A percentile compares a stretch with the other conserved stretches of the same genome.
phyloP scores from a whole-genome alignment of 2,797 vertebrate species.

The Coendou prehensilis region DNA sequence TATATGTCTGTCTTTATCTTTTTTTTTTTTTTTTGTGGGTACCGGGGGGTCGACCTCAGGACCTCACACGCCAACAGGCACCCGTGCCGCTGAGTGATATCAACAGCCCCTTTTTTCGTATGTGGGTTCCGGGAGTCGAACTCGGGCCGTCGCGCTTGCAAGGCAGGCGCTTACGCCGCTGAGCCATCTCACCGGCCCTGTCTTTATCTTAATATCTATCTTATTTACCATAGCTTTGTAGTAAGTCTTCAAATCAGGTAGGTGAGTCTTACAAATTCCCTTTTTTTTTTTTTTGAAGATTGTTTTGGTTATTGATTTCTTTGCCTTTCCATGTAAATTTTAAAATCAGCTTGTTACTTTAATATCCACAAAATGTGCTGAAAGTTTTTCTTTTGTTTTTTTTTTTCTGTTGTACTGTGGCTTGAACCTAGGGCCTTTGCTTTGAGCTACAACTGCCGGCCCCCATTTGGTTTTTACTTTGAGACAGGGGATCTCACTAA shows the following conservation, averaged over 20 bases:
- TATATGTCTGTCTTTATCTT: background rate
- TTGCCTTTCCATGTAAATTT: background rate
- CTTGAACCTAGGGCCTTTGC: background rate
- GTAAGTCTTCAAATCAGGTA: background rate
- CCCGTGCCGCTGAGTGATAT: too few species aligned
- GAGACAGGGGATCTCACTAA: background rate
- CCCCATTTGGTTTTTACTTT: background rate
- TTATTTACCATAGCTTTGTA: background rate
- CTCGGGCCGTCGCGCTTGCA: too few species aligned
- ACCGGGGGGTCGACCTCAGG: too few species aligned
- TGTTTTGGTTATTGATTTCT: background rate
- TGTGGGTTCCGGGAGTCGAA: too few species aligned
- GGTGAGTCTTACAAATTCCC: background rate
- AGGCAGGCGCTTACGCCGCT: too few species aligned
- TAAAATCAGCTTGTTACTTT: background rate
- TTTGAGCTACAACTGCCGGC: background rate
- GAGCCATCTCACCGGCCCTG: background rate
- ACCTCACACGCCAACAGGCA: too few species aligned
- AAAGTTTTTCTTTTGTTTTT: background rate
- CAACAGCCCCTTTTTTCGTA: too few species aligned
- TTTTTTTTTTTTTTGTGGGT: too few species aligned
- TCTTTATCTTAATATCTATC: background rate
- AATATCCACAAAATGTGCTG: background rate
- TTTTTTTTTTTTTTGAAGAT: background rate
- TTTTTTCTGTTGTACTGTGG: background rate